Evolutionary conservation across 1,140 invertebrate genomes (phyloP).

Genomic region (Magallana ariakensis): DNA sequence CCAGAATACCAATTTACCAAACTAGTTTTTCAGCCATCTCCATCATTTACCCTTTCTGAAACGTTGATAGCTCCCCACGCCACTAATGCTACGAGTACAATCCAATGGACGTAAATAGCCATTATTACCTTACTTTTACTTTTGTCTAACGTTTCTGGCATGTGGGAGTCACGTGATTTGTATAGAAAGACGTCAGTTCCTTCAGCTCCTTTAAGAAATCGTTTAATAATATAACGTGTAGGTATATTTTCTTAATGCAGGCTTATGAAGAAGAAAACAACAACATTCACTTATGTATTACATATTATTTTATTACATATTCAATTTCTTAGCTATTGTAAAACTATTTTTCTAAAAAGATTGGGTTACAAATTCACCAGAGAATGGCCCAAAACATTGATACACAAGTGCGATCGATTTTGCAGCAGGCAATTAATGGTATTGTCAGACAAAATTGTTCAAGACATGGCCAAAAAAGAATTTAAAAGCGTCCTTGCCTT

Average conservation of each 20-base stretch:
- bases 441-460: neutral
- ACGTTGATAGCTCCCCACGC: neutral
- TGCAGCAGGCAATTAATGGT: neutral
- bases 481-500: neutral
- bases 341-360: neutral
- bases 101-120: too few relatives aligned
- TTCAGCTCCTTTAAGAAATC: too few relatives aligned
- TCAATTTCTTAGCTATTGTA: neutral
- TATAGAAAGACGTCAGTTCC: too few relatives aligned
- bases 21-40: neutral
- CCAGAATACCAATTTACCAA: neutral
- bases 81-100: neutral
- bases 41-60: constrained; percentile 5
- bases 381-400: neutral
- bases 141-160: too few relatives aligned
- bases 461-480: neutral
- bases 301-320: too few relatives aligned
- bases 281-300: too few relatives aligned
- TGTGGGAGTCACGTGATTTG: too few relatives aligned
- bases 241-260: too few relatives aligned
- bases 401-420: neutral
- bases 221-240: too few relatives aligned
- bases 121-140: too few relatives aligned
- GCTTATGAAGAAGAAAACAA: too few relatives aligned
- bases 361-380: neutral